Conservation (phyloP, 64 coral and sea anemone species). For the Pocillopora verrucosa region DNA sequence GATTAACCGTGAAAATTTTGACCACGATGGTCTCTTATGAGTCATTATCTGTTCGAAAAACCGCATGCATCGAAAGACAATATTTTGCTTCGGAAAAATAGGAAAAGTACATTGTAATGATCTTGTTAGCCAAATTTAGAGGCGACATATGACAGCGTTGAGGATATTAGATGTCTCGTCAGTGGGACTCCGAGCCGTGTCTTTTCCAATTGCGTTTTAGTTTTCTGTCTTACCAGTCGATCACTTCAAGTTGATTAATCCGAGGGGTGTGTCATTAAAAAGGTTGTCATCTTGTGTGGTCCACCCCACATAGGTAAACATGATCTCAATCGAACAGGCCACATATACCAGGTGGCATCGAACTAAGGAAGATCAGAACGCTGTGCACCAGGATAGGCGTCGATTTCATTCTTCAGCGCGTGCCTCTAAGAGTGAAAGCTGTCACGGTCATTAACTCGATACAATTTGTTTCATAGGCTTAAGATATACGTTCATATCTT, state of each 20-base stretch:
- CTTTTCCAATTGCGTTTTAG: constrained; percentile 35
- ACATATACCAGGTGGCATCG: constrained; percentile 25
- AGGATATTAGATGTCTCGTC: constrained; percentile 13
- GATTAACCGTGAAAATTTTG: neutral
- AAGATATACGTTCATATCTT: constrained; percentile 1
- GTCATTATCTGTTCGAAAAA: neutral
- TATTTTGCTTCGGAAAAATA: neutral
- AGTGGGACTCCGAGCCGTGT: constrained; percentile 1
- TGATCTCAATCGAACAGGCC: constrained; percentile 13
- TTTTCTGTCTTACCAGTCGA: constrained; percentile 30
- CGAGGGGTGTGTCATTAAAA: constrained; percentile 45
- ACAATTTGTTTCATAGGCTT: constrained; percentile 17
- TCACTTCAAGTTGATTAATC: constrained; percentile 50
- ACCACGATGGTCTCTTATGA: neutral
- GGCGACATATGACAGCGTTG: neutral
- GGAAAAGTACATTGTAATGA: neutral
- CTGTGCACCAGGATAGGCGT: neutral
- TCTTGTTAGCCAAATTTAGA: neutral
- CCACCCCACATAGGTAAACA: constrained; percentile 34
- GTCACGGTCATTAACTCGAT: constrained; percentile 7
- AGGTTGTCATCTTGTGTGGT: constrained; percentile 32
- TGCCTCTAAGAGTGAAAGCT: neutral
- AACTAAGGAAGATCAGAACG: constrained; percentile 22
- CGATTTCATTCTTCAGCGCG: neutral
- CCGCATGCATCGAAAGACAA: constrained; percentile 18